Percentiles rank a stretch among this genome's conserved stretches.
These are phyloP conservation scores for Tachysurus fulvidraco DNA, from an alignment of 2,113 vertebrate species.

Conservation along the genomic window DNA sequence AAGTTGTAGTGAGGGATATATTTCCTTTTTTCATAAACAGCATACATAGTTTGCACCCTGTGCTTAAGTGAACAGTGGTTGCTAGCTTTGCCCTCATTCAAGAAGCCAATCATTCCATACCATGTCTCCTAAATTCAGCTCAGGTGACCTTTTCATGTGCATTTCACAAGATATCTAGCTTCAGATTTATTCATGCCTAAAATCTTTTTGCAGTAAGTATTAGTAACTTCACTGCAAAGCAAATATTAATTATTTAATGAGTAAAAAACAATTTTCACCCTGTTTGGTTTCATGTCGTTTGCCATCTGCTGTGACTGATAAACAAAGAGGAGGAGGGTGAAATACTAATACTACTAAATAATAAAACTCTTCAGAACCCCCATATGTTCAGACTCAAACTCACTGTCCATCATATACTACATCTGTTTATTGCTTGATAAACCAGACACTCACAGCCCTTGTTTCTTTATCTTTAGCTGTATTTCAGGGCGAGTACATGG, in stretches of 20 bases:
- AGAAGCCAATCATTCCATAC: background rate
- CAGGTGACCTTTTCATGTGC: background rate
- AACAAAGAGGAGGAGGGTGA: background rate
- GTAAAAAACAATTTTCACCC: background rate
- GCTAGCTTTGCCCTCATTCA: background rate
- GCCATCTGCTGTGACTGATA: background rate
- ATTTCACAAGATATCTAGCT: background rate
- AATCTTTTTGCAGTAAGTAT: too few relatives aligned
- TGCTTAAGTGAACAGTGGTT: background rate
- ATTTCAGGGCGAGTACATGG: slow-evolving; percentile 83
- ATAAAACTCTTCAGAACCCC: background rate
- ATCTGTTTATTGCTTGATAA: background rate
- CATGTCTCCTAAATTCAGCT: background rate
- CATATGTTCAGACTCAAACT: too few relatives aligned
- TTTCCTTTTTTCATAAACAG: background rate
- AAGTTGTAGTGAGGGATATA: too few relatives aligned
- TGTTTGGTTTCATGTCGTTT: background rate
- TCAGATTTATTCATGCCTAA: too few relatives aligned
- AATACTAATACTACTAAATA: background rate
- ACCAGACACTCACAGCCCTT: background rate
- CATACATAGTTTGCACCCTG: background rate
- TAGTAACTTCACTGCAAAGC: too few relatives aligned
- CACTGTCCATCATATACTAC: too few relatives aligned
- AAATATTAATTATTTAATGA: too few relatives aligned
- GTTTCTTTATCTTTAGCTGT: slow-evolving; percentile 71